Evolutionary conservation across 1,140 invertebrate genomes (phyloP).

Genomic region (Dendrolimus punctatus): DNA sequence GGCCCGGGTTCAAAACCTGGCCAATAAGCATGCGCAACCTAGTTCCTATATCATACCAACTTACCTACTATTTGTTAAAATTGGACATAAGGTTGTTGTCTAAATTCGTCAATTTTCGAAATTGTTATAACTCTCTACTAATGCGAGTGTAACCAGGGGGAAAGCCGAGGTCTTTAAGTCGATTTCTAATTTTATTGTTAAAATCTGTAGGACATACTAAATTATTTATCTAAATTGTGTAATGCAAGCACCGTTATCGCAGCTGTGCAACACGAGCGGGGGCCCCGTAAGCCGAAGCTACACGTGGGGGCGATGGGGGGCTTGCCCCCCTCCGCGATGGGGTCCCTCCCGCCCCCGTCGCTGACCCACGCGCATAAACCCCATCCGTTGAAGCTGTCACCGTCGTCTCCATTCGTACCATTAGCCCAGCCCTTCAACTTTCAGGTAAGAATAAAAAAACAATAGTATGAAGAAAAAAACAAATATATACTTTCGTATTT

Average conservation of each 20-base stretch:
- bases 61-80: no score
- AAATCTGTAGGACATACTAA: not conserved
- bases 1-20: no score
- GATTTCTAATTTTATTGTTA: no score
- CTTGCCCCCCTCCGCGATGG: slow-evolving; percentile 46
- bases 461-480: no score
- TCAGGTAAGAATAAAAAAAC: slow-evolving; percentile 32
- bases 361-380: slow-evolving; percentile 56
- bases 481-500: slow-evolving; percentile 2
- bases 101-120: no score
- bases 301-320: slow-evolving; percentile 54
- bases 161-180: no score
- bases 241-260: slow-evolving; percentile 12
- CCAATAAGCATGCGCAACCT: no score
- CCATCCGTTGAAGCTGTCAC: slow-evolving; percentile 64
- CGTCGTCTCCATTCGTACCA: slow-evolving; percentile 55
- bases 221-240: slow-evolving; percentile 6
- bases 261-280: slow-evolving; percentile 98
- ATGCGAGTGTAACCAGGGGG: no score
- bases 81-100: no score
- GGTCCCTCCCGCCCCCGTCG: slow-evolving; percentile 45
- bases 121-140: no score
- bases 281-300: slow-evolving; percentile 91
- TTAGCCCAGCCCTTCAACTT: slow-evolving; percentile 64
- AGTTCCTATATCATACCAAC: no score